These are phyloP conservation scores for Aricia agestis DNA, from an alignment of 1,140 invertebrate genomes.

Conservation along the genomic window DNA sequence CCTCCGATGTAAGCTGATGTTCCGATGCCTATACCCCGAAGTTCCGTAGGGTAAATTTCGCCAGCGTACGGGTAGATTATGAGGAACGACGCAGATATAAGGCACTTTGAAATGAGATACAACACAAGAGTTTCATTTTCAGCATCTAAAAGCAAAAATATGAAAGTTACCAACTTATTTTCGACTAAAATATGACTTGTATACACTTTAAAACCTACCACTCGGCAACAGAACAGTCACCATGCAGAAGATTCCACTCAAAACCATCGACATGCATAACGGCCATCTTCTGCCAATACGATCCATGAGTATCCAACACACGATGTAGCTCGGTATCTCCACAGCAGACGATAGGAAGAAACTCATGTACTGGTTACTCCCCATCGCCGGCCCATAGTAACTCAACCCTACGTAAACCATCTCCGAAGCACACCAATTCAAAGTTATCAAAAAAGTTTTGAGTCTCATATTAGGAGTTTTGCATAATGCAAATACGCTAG, in stretches of 20 bases:
- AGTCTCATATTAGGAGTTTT: constrained; percentile 91
- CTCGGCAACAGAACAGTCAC: constrained; percentile 85
- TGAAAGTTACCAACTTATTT: background rate
- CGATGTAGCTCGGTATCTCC: constrained; percentile 90
- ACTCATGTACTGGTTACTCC: constrained; percentile 89
- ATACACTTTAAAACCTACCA: constrained; percentile 68
- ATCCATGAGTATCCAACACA: constrained; percentile 91
- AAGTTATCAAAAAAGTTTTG: constrained; percentile 81
- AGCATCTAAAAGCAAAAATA: constrained; percentile 79
- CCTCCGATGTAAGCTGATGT: constrained; percentile 92
- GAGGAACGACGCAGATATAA: constrained; percentile 92
- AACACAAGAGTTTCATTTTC: constrained; percentile 83
- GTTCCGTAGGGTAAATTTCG: constrained; percentile 91
- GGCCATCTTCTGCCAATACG: constrained; percentile 89
- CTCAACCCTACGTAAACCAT: constrained; percentile 92
- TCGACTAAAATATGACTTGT: background rate
- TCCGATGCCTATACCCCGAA: constrained; percentile 91
- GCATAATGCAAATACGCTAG: constrained; percentile 84
- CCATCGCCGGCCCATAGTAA: constrained; percentile 90
- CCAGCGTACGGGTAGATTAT: constrained; percentile 94
- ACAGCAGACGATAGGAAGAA: constrained; percentile 89
- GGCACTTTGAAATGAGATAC: constrained; percentile 91
- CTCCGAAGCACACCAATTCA: constrained; percentile 84
- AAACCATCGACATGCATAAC: constrained; percentile 87
- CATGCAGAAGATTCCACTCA: constrained; percentile 88